Evolutionary conservation across 2,888 invertebrate species (phyloP).

Genomic region (Drosophila acutilabella): DNA sequence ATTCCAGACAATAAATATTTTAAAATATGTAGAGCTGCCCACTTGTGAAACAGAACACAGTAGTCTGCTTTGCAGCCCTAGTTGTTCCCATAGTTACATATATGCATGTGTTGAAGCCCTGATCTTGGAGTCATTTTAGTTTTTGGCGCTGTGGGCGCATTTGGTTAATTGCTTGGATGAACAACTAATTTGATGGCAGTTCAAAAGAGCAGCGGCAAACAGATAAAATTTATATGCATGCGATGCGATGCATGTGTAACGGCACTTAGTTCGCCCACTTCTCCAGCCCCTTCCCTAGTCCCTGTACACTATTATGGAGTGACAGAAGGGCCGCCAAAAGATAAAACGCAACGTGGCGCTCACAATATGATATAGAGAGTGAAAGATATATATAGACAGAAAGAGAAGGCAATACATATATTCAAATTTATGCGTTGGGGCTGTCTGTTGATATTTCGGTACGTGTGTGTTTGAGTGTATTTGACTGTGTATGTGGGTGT

Average conservation of each 20-base stretch:
- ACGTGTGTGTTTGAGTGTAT: slow-evolving; percentile 1
- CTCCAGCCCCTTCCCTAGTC: not conserved
- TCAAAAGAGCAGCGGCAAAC: slow-evolving; percentile 77
- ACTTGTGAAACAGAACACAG: not conserved
- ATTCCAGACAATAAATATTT: no score
- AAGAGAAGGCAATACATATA: slow-evolving; percentile 39
- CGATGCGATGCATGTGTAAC: slow-evolving; percentile 73
- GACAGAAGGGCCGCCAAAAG: slow-evolving; percentile 57
- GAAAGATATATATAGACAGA: not conserved
- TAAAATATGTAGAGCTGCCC: not conserved
- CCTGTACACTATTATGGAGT: slow-evolving; percentile 29
- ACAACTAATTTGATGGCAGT: slow-evolving; percentile 81
- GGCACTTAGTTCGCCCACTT: slow-evolving; percentile 64
- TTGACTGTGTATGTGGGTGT: slow-evolving; percentile 17
- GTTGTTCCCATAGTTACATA: not conserved
- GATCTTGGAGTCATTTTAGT: slow-evolving; percentile 34
- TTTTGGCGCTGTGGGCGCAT: slow-evolving; percentile 58
- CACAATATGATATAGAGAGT: slow-evolving; percentile 13
- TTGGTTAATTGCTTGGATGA: slow-evolving; percentile 82
- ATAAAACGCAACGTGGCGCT: slow-evolving; percentile 65
- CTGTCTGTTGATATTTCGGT: slow-evolving; percentile 29
- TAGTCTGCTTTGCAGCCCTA: not conserved
- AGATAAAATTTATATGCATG: slow-evolving; percentile 72
- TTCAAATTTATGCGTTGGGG: slow-evolving; percentile 70
- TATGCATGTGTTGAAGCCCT: slow-evolving; percentile 38